phyloP scores from a whole-genome alignment of 1,140 invertebrate genomes.

The Physella acuta region DNA sequence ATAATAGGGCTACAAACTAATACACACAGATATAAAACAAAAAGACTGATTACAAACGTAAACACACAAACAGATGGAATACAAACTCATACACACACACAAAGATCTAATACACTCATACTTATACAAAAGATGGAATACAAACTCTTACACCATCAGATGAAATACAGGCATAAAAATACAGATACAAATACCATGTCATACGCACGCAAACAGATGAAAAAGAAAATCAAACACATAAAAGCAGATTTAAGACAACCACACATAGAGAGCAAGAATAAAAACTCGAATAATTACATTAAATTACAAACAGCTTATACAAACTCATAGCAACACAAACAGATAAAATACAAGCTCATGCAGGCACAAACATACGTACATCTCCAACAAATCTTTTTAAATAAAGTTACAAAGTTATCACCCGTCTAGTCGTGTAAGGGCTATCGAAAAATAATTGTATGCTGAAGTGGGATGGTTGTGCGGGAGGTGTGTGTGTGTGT shows the following conservation, averaged over 20 bases:
- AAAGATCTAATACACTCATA: neutral
- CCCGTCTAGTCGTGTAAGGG: too few relatives aligned
- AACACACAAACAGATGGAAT: neutral
- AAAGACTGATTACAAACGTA: too few relatives aligned
- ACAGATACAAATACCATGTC: too few relatives aligned
- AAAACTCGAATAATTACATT: neutral
- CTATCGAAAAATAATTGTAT: too few relatives aligned
- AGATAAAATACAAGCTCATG: neutral
- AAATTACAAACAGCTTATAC: neutral
- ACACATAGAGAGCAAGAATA: neutral
- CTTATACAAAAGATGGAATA: neutral
- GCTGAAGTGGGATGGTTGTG: too few relatives aligned
- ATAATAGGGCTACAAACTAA: too few relatives aligned
- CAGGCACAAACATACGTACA: neutral
- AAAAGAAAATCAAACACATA: too few relatives aligned
- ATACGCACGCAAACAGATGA: too few relatives aligned
- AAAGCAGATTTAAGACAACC: too few relatives aligned
- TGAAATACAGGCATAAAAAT: neutral
- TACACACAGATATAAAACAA: too few relatives aligned
- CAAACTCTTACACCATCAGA: neutral
- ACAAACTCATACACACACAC: neutral
- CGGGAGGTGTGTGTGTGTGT: too few relatives aligned
- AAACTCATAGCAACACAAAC: conserved; percentile 16
- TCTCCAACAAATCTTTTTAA: neutral
- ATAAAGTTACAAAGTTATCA: too few relatives aligned